Percentiles rank a stretch among this genome's conserved stretches.
Evolutionary conservation across 2,797 vertebrate species (phyloP).

Genomic region (Austrolebias charrua): DNA sequence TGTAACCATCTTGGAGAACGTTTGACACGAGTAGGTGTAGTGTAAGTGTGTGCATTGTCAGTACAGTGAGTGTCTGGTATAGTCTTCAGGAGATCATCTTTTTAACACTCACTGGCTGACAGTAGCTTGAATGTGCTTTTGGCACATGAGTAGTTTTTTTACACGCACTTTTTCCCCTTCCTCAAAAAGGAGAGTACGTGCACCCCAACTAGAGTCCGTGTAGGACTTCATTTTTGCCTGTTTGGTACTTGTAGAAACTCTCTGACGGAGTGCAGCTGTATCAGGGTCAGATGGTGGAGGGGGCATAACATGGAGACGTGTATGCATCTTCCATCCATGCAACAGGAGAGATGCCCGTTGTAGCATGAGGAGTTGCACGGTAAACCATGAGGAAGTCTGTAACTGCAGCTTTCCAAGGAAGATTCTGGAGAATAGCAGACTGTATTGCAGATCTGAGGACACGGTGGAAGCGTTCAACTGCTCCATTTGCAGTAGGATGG

Average conservation of each 20-base stretch:
- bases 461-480: neutral
- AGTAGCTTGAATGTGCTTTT: neutral
- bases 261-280: neutral
- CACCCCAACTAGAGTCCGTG: neutral
- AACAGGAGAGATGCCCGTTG: neutral
- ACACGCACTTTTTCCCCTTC: neutral
- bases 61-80: no score
- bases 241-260: neutral
- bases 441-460: neutral
- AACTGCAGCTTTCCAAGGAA: neutral
- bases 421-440: neutral
- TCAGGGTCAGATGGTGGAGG: neutral
- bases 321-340: neutral
- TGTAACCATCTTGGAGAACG: no score
- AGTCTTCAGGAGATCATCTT: no score
- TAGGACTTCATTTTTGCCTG: neutral
- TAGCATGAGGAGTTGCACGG: neutral
- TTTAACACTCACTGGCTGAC: neutral
- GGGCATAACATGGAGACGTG: neutral
- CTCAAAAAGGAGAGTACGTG: neutral
- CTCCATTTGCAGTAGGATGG: neutral
- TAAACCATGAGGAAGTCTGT: slow-evolving; percentile 2
- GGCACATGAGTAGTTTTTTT: no score
- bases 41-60: no score
- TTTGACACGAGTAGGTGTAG: no score